phyloP scores from a whole-genome alignment of 2,888 invertebrate species.

The Ommatoiulus sabulosus region DNA sequence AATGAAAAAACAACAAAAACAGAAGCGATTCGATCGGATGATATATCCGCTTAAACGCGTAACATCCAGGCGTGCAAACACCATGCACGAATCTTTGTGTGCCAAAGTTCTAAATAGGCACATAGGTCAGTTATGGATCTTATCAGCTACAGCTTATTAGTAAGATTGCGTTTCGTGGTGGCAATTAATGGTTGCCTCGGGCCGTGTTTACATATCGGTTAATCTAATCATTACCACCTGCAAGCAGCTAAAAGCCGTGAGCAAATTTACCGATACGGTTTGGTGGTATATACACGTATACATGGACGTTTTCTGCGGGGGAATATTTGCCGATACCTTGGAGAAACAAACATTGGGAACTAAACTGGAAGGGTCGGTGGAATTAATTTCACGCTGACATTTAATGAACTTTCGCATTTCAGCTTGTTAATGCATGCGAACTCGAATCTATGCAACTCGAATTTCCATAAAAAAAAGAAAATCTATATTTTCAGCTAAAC shows the following conservation, averaged over 20 bases:
- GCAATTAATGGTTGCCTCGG: slow-evolving; percentile 14
- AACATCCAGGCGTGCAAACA: neutral
- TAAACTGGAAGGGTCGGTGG: neutral
- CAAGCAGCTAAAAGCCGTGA: neutral
- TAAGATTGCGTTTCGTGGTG: neutral
- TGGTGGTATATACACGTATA: no score
- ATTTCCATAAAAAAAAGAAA: no score
- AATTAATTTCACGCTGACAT: neutral
- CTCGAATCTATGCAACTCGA: no score
- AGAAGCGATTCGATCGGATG: neutral
- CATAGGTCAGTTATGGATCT: neutral
- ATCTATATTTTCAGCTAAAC: no score
- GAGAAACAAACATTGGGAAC: neutral
- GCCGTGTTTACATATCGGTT: slow-evolving; percentile 12
- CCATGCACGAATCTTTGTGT: no score
- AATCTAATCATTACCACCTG: slow-evolving; percentile 34
- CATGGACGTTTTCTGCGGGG: neutral
- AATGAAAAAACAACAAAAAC: slow-evolving; percentile 5
- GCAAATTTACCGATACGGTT: neutral
- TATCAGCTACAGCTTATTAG: slow-evolving; percentile 22
- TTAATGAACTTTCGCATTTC: neutral
- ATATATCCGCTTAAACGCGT: neutral
- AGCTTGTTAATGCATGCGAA: no score
- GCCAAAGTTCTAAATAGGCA: neutral
- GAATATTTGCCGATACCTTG: neutral